Evolutionary conservation across 2,888 invertebrate species (phyloP).

Genomic region (Metalampra italica): DNA sequence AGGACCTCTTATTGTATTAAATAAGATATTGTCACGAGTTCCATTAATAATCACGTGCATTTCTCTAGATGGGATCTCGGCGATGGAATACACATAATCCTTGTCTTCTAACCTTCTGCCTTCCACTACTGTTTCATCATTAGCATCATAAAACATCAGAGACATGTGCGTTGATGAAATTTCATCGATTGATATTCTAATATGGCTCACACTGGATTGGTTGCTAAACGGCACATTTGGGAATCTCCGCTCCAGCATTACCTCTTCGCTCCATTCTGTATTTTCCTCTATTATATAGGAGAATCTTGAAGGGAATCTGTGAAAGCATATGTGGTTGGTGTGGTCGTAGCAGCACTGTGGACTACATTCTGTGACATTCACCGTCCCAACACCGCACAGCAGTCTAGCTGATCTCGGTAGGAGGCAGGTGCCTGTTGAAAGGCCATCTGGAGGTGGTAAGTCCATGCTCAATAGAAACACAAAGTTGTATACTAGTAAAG

Average conservation of each 20-base stretch:
- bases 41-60: conserved; percentile 43
- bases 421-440: conserved; percentile 60
- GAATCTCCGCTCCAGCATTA: conserved; percentile 58
- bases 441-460: conserved; percentile 50
- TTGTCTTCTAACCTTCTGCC: conserved; percentile 42
- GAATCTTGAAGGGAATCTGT: conserved; percentile 72
- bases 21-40: conserved; percentile 47
- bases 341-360: conserved; percentile 73
- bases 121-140: conserved; percentile 17
- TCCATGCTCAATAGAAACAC: conserved; percentile 40
- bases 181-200: conserved; percentile 58
- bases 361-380: conserved; percentile 51
- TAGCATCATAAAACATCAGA: conserved; percentile 50
- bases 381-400: conserved; percentile 51
- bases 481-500: conserved; percentile 52
- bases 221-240: conserved; percentile 52
- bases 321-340: conserved; percentile 61
- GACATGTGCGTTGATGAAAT: conserved; percentile 51
- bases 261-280: conserved; percentile 3
- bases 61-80: conserved; percentile 21
- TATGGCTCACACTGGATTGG: conserved; percentile 34
- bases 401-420: conserved; percentile 44
- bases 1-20: conserved; percentile 77
- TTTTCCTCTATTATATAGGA: conserved; percentile 50
- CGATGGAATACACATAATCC: conserved; percentile 40